A percentile compares a stretch with the other conserved stretches of the same genome.
Conservation (phyloP, 2,888 invertebrate species). For the Ypsolopha scabrella region DNA sequence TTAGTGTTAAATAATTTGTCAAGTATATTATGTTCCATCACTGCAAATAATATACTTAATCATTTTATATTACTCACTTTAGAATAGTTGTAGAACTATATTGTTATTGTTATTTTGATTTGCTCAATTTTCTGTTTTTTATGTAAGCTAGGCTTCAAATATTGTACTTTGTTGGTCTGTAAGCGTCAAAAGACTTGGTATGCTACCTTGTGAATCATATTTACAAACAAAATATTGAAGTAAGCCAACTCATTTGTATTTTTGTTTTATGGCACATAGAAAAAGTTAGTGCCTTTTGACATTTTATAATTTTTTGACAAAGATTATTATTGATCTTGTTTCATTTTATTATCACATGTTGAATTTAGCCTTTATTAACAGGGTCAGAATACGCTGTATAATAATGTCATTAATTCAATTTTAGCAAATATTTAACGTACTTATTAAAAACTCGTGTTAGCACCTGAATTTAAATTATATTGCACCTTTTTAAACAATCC, state of each 20-base stretch:
- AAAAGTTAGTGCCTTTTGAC: slow-evolving; percentile 25
- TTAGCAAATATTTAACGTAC: slow-evolving; percentile 49
- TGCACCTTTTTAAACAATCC: slow-evolving; percentile 46
- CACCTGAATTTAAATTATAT: slow-evolving; percentile 48
- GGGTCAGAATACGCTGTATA: slow-evolving; percentile 58
- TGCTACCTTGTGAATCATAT: too few species aligned
- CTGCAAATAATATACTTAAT: slow-evolving; percentile 30
- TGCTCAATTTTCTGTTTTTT: slow-evolving; percentile 66
- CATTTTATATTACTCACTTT: slow-evolving; percentile 47
- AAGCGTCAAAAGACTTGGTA: too few species aligned
- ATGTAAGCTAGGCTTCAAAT: slow-evolving; percentile 52
- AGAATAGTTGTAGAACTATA: slow-evolving; percentile 44
- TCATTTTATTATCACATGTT: slow-evolving; percentile 10
- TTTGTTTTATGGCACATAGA: slow-evolving; percentile 11
- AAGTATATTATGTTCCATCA: slow-evolving; percentile 33
- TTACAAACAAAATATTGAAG: too few species aligned
- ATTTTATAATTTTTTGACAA: slow-evolving; percentile 13
- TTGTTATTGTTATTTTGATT: slow-evolving; percentile 65
- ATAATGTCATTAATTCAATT: slow-evolving; percentile 50
- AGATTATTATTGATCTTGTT: slow-evolving; percentile 12
- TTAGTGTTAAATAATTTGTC: slow-evolving; percentile 33
- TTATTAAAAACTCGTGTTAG: slow-evolving; percentile 36
- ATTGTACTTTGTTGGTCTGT: slow-evolving; percentile 41
- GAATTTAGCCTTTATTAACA: slow-evolving; percentile 54
- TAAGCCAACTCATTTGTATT: too few species aligned